Conservation (phyloP, 2,113 vertebrate genomes). For the Cynopterus brachyotis region DNA sequence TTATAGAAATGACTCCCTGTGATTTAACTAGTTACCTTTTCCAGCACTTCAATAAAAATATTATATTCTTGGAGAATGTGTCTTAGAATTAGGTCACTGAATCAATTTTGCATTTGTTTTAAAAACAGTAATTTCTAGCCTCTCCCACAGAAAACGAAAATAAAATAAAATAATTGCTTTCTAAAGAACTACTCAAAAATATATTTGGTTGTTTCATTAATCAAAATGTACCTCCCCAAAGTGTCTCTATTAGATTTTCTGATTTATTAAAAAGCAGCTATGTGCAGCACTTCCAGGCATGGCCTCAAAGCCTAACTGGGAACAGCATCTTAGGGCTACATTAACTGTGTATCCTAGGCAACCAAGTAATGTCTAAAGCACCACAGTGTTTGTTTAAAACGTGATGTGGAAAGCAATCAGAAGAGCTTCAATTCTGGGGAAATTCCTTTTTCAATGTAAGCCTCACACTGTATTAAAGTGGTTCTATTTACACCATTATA, state of each 20-base stretch:
- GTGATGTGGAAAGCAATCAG: slow-evolving; percentile 85
- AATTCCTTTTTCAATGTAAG: slow-evolving; percentile 73
- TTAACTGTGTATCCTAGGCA: slow-evolving; percentile 86
- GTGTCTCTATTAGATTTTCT: not conserved
- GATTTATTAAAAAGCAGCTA: not conserved
- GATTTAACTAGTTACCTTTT: slow-evolving; percentile 40
- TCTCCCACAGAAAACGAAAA: not conserved
- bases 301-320: slow-evolving; percentile 59
- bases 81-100: not conserved
- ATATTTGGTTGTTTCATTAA: slow-evolving; percentile 31
- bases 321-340: slow-evolving; percentile 80
- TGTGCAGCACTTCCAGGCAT: slow-evolving; percentile 30
- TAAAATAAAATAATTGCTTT: not conserved
- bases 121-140: not conserved
- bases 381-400: slow-evolving; percentile 81
- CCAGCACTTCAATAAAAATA: slow-evolving; percentile 20
- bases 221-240: not conserved
- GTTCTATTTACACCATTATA: slow-evolving; percentile 66
- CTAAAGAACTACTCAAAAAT: not conserved
- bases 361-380: slow-evolving; percentile 84
- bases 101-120: not conserved
- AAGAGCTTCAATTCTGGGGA: slow-evolving; percentile 57
- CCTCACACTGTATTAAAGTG: slow-evolving; percentile 70
- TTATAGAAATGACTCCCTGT: not conserved
- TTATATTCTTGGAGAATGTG: not conserved